These are phyloP conservation scores for Drosophila chauvacae DNA, from an alignment of 1,140 invertebrate species.

Conservation along the genomic window DNA sequence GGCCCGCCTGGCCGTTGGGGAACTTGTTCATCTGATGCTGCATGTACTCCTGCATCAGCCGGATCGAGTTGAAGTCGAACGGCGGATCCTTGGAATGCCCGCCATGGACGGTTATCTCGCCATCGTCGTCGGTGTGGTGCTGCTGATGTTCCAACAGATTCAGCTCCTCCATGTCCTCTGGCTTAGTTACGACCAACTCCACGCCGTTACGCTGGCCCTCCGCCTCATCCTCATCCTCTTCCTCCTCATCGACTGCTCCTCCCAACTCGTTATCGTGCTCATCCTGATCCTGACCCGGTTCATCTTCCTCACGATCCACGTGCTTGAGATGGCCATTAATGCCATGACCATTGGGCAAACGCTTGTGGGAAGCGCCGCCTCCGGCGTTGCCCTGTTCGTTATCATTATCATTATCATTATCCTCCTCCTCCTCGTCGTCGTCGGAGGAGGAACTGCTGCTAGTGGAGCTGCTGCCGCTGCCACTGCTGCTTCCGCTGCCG, in stretches of 20 bases:
- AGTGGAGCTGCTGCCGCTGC: slow-evolving; percentile 53
- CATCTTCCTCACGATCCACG: slow-evolving; percentile 2
- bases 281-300: slow-evolving; percentile 27
- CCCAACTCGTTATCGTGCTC: slow-evolving; percentile 1
- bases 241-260: neutral
- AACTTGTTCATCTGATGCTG: slow-evolving; percentile 80
- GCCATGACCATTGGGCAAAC: slow-evolving; percentile 47
- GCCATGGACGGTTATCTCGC: slow-evolving; percentile 54
- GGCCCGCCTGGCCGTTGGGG: slow-evolving; percentile 52
- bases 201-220: slow-evolving; percentile 14
- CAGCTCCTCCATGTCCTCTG: slow-evolving; percentile 23
- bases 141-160: slow-evolving; percentile 11
- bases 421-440: slow-evolving; percentile 46
- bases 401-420: slow-evolving; percentile 24
- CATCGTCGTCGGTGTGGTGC: slow-evolving; percentile 17
- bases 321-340: slow-evolving; percentile 50
- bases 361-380: slow-evolving; percentile 5
- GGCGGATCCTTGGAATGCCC: slow-evolving; percentile 60
- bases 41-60: slow-evolving; percentile 82
- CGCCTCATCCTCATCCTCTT: slow-evolving; percentile 1
- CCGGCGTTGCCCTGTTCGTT: neutral
- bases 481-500: slow-evolving; percentile 41
- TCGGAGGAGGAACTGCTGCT: slow-evolving; percentile 66
- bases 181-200: neutral
- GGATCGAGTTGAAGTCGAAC: slow-evolving; percentile 74